Base-by-base conservation (phyloP, 2,113 vertebrate genomes). In the Centropus unirufus region DNA sequence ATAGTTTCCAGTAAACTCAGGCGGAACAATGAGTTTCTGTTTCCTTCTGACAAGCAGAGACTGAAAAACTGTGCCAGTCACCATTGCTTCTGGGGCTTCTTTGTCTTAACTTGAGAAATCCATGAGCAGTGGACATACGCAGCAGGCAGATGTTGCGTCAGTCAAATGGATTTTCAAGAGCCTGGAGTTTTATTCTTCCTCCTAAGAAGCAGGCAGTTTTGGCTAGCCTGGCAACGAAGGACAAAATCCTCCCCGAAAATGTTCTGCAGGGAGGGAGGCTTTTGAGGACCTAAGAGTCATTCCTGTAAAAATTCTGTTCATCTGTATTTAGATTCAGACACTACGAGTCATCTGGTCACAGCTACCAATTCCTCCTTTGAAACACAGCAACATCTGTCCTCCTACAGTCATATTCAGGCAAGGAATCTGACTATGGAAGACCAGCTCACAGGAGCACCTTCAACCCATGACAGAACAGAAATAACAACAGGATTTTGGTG, bases 1-100 rank as follows among this genome's bases (percentile, higher is more conserved):
- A 64, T 2, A 22, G n/a, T 61, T 89, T 78, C 57, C n/a, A 51
- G 73, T 52, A 95, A 89, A 79, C 75, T 91, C 83, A 85, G 62
- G 24, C 0, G 0, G 52, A 87, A 96, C 76, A 89, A 44, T 23
- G 40, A 82, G 11, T 24, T 55, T 69, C 78, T 77, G n/a, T 51
- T 63, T 90, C 70, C 49, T 83, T 78, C 36, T 64, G 49, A 81
- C 64, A 90, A 54, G 51, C 59, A 87, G 39, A 78, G 44, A 82
- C 52, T 68, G 83, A 87, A 78, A 77, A 81, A 44, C 34, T 61
- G 39, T 54, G 22, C 27, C 66, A 87, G 75, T 44, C 52, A 64
- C 69, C 64, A 73, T 0, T 73, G 49, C 36, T 91, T 72, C 57
- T 94, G 73, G 14, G 36, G 57, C 61, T 68, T 67, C 55, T 75